Evolutionary conservation across 1,140 invertebrate genomes (phyloP), one percentile per base, ranked within the genome.

Genomic region (Stenopsyche tienmushanensis): DNA sequence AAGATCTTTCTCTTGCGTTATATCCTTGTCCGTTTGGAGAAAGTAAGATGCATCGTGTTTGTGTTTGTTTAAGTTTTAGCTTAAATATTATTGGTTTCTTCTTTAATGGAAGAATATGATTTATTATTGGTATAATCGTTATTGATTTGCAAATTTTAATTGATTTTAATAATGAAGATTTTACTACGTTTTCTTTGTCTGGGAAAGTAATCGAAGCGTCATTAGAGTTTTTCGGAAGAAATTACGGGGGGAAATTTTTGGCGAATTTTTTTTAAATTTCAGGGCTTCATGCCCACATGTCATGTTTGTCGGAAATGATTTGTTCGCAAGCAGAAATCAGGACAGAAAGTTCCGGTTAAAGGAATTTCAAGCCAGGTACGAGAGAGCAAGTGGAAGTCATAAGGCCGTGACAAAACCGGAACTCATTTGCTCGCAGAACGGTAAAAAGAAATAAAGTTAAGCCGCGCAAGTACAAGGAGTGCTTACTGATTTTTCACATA

Each of bases 321-420:
- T 23, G 52, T 13, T 54, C 26, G 2, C 10, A 47, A 15, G n/a
- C n/a, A 47, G 57, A 60, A 60, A 60, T 60, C 42, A 25, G 57
- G 57, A 3, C 44, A 47, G 44, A 8, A 8, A 47, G 44, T 47
- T 47, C 44, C 44, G 44, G 44, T 47, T 47, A 47, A 47, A 47
- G 44, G 44, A 47, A 47, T 47, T 47, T 18, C 44, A 21, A 39
- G 20, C 44, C 23, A 57, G 34, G 10, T 57, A 5, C 26, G 54
- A 42, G 57, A 60, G 57, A 34, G 57, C 44, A 41, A 29, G 17
- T 39, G 57, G 29, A 39, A 60, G 29, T 34, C 20, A 34, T 29
- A 57, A 41, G 42, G 42, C 57, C 57, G 57, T 47, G 42, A 60
- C 57, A 34, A 34, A 60, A 60, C 57, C 42, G 57, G 57, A 60